Evolutionary conservation across 2,113 vertebrate genomes (phyloP), one percentile per base, ranked within the genome.

Genomic region (Spermophilus dauricus): DNA sequence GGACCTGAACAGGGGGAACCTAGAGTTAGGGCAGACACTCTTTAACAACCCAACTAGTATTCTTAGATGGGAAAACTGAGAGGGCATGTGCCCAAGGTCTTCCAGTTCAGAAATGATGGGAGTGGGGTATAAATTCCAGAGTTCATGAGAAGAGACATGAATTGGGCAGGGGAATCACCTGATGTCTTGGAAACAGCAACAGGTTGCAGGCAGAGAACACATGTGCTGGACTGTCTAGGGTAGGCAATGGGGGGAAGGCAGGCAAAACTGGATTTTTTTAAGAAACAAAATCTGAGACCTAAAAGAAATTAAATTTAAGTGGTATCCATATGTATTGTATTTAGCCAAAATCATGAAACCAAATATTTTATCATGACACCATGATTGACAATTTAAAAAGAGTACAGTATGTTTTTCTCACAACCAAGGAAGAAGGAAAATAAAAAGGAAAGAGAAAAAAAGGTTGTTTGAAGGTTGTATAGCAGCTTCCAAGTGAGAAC

Each of bases 231-330:
- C 18, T 94, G 34, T 34, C 4, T 73, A 11, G 8, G 8, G 10
- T 39, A 1, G n/a, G 37, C 9, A 9, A 11, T 17, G 0, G 45
- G 14, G 20, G 37, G 3, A 30, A 72, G 53, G 70, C 7, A 32
- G 48, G 32, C 24, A 97, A 48, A 94, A 81, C 56, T 8, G 88
- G 34, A 22, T 65, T 75, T 72, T 73, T 73, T 53, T 12, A 77
- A 75, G 61, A 91, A 84, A 28, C 39, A 94, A 95, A 85, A 95
- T 37, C n/a, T 78, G 67, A 76, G 82, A 89, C 63, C 9, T 45
- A n/a, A 83, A 90, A 91, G 16, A 83, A 76, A 37, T 95, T 89
- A 76, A 78, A 95, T 88, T 82, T 86, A 93, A 86, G 89, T n/a
- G 22, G 56, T 84, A 81, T 37, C n/a, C 51, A 34, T n/a, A 77